Evolutionary conservation across 2,113 vertebrate genomes (phyloP).

Genomic region (Heliornis fulica): DNA sequence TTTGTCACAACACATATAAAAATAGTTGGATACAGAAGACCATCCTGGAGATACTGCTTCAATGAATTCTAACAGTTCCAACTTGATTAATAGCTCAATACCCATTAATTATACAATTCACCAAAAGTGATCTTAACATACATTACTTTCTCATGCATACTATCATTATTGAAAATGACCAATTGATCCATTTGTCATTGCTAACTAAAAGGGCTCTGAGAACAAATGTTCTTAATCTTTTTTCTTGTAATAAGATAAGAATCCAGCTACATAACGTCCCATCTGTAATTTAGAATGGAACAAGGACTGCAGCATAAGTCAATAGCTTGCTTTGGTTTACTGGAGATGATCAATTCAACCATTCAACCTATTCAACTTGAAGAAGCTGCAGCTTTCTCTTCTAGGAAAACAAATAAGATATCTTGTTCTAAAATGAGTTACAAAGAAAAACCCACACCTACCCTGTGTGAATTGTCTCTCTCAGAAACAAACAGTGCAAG

Average conservation of each 20-base stretch:
- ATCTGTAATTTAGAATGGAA: conserved; percentile 18
- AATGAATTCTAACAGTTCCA: conserved; percentile 15
- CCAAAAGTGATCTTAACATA: conserved; percentile 62
- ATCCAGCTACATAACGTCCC: neutral
- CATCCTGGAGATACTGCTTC: conserved; percentile 34
- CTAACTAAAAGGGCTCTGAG: conserved; percentile 35
- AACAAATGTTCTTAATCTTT: conserved; percentile 33
- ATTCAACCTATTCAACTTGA: neutral
- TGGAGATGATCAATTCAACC: conserved; percentile 14
- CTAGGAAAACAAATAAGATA: neutral
- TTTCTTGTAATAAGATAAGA: neutral
- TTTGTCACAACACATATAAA: conserved; percentile 12
- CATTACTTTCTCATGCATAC: conserved; percentile 45
- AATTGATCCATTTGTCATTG: conserved; percentile 57
- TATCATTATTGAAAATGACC: conserved; percentile 53
- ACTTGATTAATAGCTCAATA: conserved; percentile 62
- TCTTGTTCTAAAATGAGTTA: neutral
- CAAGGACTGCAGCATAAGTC: neutral
- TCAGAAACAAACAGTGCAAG: neutral
- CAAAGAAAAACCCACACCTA: neutral
- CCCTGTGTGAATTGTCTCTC: neutral
- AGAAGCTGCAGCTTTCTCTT: neutral
- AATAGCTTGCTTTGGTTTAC: neutral
- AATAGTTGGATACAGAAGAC: neutral
- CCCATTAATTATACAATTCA: conserved; percentile 57